Evolutionary conservation across 2,888 invertebrate species (phyloP), one percentile per base, ranked within the genome.

Genomic region (Xanthorhoe spadicearia): DNA sequence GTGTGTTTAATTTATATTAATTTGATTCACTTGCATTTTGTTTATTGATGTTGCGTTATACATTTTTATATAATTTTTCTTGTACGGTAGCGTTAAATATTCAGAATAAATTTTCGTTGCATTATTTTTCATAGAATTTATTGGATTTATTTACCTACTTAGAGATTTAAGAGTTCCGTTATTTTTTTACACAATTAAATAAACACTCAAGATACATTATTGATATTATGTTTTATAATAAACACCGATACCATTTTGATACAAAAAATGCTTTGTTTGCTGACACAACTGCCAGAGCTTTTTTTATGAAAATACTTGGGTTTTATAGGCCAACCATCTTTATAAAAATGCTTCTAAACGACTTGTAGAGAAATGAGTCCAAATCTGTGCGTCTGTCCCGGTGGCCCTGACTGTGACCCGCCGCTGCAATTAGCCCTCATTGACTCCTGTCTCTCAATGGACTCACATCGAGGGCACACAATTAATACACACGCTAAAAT

Each of bases 371-470:
- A 55, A 62, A 43, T 23, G 61, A 57, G 46, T 38, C 9, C 51
- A 46, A 56, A 51, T 18, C 43, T 2, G 51, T 48, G 28, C 28
- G 46, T 32, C 52, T 57, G 51, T 6, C 52, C 63, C 57, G 46
- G 28, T 64, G 64, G 58, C 59, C 59, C 53, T 50, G 56, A 35
- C 53, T 15, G 32, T 19, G 48, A 43, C 38, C 38, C 48, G 17
- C 17, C 6, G 48, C n/a, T 13, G 9, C 17, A 62, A 66, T 66
- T 66, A 62, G 58, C 51, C 59, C 62, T 62, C 59, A 46, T 66
- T 66, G 66, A 66, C 66, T 57, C 49, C 57, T 52, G 49, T 17
- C 59, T 19, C 64, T 48, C 5, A 48, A 53, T 53, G 15, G n/a
- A 54, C 54, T 64, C 59, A 59, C 38, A 59, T 54, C 63, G 51